A percentile compares a stretch with the other conserved stretches of the same genome.
phyloP scores from a whole-genome alignment of 2,888 invertebrate genomes.

The Melangyna quadrimaculata region DNA sequence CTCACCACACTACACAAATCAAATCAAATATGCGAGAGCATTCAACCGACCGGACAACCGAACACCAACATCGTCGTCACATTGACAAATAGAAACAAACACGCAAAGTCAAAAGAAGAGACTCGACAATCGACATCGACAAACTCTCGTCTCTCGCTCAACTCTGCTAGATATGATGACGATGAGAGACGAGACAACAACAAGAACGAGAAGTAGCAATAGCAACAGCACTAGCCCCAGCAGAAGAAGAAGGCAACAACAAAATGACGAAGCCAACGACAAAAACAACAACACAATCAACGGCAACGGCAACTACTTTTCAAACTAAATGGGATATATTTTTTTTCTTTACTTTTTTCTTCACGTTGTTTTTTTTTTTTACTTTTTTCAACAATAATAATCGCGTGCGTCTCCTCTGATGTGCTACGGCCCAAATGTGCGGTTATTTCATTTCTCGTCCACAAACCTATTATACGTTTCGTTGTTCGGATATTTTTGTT shows the following conservation, averaged over 20 bases:
- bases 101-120: slow-evolving; percentile 13
- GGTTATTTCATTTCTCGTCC: slow-evolving; percentile 66
- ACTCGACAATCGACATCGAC: background rate
- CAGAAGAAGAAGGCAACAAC: slow-evolving; percentile 46
- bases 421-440: slow-evolving; percentile 57
- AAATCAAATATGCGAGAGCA: slow-evolving; percentile 49
- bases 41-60: slow-evolving; percentile 58
- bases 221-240: background rate
- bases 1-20: slow-evolving; percentile 21
- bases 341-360: background rate
- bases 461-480: slow-evolving; percentile 59
- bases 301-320: slow-evolving; percentile 51
- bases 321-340: slow-evolving; percentile 54
- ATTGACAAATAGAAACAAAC: background rate
- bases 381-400: slow-evolving; percentile 63
- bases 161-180: background rate
- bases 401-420: slow-evolving; percentile 66
- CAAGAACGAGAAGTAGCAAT: slow-evolving; percentile 32
- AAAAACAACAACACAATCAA: slow-evolving; percentile 24
- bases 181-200: background rate
- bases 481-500: slow-evolving; percentile 45
- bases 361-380: background rate
- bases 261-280: slow-evolving; percentile 16
- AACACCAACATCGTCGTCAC: background rate
- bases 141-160: background rate